Base-by-base conservation (phyloP, 2,888 invertebrate species). In the Ichneumon xanthorius region DNA sequence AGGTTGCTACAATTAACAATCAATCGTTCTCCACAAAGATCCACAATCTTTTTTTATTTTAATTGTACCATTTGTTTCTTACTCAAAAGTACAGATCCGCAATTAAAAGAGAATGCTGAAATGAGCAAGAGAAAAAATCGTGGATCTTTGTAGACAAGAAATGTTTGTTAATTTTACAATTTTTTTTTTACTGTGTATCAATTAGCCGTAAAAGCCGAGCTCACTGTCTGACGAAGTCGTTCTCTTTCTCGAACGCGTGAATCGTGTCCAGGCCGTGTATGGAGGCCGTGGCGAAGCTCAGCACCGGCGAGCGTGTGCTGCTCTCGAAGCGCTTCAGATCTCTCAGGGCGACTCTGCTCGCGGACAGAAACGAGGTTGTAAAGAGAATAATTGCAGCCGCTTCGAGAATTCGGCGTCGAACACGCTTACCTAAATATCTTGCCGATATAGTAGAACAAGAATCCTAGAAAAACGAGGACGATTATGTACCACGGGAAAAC, bases 251-350 rank as follows among this genome's bases (percentile, higher is more conserved):
- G 90, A 95, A 96, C 1, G 96, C 96, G 87, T 95, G 95, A 77
- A 96, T 96, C 2, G 95, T 95, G 75, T 94, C 92, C n/a, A 96
- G 92, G 50, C 96, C 96, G 87, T 95, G 95, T 2, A 96, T 92
- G 1, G 95, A 95, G 0, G 95, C 94, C 0, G 95, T 94, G 11
- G 96, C 94, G 88, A 95, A 95, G 88, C 95, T 95, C 87, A 95
- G 94, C 14, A 96, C 93, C 0, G 96, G 96, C 0, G 96, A 95
- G 40, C 95, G 93, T 0, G 96, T 94, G 14, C 94, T 93, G 87
- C 95, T 95, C 89, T 96, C 96, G 82, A 95, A 91, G 50, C 95
- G 93, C 85, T 95, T 95, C 53, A 96, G 91, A 89, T 95, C 95
- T 79, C 94, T 92, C 71, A 95, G 92, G 16, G 94, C 94, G 33